phyloP scores from a whole-genome alignment of 2,888 invertebrate species.

The Gandaritis pyraliata region DNA sequence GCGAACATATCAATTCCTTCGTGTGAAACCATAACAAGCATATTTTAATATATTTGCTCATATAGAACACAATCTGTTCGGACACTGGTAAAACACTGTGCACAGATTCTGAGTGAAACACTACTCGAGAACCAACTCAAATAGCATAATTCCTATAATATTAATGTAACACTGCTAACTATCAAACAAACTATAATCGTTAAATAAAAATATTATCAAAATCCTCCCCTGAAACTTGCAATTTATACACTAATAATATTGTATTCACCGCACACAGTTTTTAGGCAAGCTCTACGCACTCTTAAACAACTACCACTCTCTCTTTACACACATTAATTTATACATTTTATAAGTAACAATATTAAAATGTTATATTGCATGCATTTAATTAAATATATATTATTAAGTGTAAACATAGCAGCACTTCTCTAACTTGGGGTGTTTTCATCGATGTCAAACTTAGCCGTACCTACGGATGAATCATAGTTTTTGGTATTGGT shows the following conservation, averaged over 20 bases:
- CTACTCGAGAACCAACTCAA: conserved; percentile 12
- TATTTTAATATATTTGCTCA: conserved; percentile 2
- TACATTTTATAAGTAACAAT: too few relatives aligned
- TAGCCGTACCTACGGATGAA: too few relatives aligned
- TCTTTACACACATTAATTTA: too few relatives aligned
- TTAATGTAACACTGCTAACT: conserved; percentile 38
- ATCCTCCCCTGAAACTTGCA: not conserved
- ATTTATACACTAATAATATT: not conserved
- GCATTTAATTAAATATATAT: too few relatives aligned
- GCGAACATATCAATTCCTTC: conserved; percentile 28
- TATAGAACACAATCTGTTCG: conserved; percentile 5
- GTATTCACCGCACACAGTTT: not conserved
- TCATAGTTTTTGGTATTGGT: too few relatives aligned
- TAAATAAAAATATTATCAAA: not conserved
- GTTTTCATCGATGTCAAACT: too few relatives aligned
- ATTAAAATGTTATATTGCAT: too few relatives aligned
- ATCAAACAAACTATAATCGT: too few relatives aligned
- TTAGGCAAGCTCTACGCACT: too few relatives aligned
- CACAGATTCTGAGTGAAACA: conserved; percentile 10
- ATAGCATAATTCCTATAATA: conserved; percentile 10
- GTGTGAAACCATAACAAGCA: not conserved
- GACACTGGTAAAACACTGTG: conserved; percentile 22
- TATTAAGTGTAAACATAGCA: too few relatives aligned
- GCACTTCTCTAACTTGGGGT: too few relatives aligned
- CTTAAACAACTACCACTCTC: too few relatives aligned